Percentiles rank a stretch among this genome's conserved stretches.
Evolutionary conservation across 2,113 vertebrate genomes (phyloP).

Genomic region (Nipponia nippon): DNA sequence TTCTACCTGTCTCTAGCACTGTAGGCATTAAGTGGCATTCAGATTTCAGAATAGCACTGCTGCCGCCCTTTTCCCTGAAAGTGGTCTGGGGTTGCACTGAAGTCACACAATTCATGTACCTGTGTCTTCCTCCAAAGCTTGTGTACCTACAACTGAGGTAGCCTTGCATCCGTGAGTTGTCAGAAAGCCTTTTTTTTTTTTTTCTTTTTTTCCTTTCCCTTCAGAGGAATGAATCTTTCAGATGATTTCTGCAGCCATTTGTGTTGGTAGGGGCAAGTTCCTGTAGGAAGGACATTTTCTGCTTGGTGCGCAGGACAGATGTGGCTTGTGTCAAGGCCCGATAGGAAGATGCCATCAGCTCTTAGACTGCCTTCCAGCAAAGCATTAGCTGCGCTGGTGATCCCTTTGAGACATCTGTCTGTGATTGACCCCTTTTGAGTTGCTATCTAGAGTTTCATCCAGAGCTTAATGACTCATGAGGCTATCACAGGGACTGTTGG

Average conservation of each 20-base stretch:
- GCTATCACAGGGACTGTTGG: not conserved
- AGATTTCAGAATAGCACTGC: not conserved
- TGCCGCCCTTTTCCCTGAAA: not conserved
- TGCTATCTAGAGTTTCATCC: not conserved
- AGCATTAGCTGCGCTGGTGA: not conserved
- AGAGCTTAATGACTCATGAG: not conserved
- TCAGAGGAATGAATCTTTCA: not conserved
- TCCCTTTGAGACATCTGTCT: not conserved
- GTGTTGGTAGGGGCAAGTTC: not conserved
- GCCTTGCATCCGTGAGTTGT: not conserved
- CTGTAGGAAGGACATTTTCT: not conserved
- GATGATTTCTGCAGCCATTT: not conserved
- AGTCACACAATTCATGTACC: not conserved
- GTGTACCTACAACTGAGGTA: not conserved
- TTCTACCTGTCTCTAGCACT: not conserved
- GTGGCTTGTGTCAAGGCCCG: not conserved
- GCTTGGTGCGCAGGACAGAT: not conserved
- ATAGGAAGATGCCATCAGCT: not conserved
- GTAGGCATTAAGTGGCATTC: accelerated
- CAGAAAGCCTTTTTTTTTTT: not conserved
- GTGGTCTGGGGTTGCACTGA: not conserved
- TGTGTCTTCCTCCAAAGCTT: not conserved
- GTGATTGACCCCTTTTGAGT: not conserved
- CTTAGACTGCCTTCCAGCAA: not conserved
- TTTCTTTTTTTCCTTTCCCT: not conserved